Conservation (phyloP, 2,113 vertebrate species). For the Phaethon lepturus region DNA sequence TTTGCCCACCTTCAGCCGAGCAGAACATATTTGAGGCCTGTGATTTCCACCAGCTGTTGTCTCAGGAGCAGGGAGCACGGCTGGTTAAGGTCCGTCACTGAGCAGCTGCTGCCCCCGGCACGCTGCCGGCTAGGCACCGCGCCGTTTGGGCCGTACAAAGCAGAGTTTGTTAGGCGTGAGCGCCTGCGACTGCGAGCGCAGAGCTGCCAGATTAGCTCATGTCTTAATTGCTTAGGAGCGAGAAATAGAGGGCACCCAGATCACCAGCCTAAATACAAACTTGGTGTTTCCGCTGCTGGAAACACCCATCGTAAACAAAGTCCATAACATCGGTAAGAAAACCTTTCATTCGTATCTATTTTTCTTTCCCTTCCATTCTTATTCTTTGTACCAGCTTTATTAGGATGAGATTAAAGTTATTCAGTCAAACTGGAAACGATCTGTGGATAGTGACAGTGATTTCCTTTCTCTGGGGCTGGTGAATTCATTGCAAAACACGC, state of each 20-base stretch:
- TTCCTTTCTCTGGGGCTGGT: not conserved
- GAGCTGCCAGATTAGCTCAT: conserved; percentile 36
- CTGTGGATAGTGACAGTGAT: not conserved
- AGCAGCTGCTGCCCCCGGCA: not conserved
- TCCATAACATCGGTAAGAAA: not conserved
- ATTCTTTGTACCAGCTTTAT: not conserved
- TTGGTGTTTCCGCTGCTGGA: not conserved
- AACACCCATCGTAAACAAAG: not conserved
- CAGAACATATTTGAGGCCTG: not conserved
- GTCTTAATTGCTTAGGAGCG: not conserved
- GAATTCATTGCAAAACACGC: not conserved
- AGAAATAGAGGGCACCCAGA: not conserved
- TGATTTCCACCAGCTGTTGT: not conserved
- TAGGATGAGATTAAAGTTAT: not conserved
- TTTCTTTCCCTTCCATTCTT: not conserved
- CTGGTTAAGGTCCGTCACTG: not conserved
- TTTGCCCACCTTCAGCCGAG: not conserved
- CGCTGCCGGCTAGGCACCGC: not conserved
- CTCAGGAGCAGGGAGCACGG: not conserved
- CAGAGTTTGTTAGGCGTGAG: conserved; percentile 17
- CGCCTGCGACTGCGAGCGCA: not conserved
- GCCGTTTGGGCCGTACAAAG: not conserved
- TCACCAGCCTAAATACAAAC: not conserved
- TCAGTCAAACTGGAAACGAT: not conserved
- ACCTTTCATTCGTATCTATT: not conserved